Percentiles rank a stretch among this genome's conserved stretches.
Conservation (phyloP, 2,888 invertebrate species). For the Ectobius pallidus region DNA sequence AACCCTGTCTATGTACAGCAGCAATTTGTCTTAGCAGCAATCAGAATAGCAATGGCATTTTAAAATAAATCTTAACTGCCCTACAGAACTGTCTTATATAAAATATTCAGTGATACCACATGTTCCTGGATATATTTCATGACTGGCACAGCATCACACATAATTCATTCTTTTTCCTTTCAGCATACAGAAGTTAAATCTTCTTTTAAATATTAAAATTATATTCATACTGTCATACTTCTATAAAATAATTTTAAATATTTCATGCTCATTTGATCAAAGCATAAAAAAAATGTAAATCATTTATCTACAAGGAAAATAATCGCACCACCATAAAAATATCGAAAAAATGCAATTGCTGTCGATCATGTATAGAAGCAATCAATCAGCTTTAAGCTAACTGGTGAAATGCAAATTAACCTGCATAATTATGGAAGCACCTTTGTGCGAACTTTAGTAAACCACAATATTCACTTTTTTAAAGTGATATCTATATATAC, state of each 20-base stretch:
- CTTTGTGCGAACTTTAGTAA: constrained; percentile 30
- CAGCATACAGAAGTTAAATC: not conserved
- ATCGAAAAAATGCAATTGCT: not conserved
- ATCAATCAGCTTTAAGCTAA: constrained; percentile 6
- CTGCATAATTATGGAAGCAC: constrained; percentile 33
- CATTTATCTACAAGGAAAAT: constrained; percentile 12
- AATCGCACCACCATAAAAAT: constrained; percentile 15
- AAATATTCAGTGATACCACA: not conserved
- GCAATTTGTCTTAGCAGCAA: not conserved
- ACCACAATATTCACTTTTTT: constrained; percentile 1
- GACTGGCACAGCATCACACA: too few relatives aligned
- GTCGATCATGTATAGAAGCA: not conserved
- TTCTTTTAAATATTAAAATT: not conserved
- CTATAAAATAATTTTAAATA: not conserved
- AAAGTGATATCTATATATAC: constrained; percentile 2
- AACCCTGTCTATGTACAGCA: constrained; percentile 1
- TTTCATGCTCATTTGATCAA: not conserved
- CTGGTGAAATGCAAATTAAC: constrained; percentile 17
- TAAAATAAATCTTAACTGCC: too few relatives aligned
- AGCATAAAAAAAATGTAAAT: not conserved
- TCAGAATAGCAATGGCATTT: not conserved
- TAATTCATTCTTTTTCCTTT: not conserved
- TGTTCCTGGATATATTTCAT: not conserved
- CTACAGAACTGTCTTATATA: not conserved
- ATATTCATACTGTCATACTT: not conserved